These are phyloP conservation scores for Teleogryllus occipitalis DNA, from an alignment of 1,140 invertebrate species.

Conservation along the genomic window DNA sequence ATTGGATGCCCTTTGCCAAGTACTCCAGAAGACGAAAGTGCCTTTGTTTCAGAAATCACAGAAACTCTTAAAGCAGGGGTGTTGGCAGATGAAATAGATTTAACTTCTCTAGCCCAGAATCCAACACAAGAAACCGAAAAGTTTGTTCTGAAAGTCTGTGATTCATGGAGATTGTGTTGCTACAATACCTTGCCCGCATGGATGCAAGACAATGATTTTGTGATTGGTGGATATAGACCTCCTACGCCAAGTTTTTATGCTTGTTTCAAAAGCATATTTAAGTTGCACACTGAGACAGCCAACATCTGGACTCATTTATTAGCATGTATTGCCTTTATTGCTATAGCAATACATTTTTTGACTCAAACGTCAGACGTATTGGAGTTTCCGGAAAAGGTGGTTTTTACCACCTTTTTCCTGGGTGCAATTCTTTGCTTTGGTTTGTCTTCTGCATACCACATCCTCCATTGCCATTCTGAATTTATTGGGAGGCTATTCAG, in stretches of 20 bases:
- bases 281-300: background rate
- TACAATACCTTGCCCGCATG: background rate
- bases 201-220: background rate
- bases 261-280: background rate
- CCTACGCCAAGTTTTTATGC: background rate
- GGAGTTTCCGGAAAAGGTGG: conserved; percentile 76
- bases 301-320: background rate
- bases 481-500: conserved; percentile 94
- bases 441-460: conserved; percentile 96
- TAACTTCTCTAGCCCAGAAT: too few species aligned
- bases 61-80: too few species aligned
- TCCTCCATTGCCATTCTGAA: conserved; percentile 95
- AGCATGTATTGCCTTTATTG: conserved; percentile 40
- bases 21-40: too few species aligned
- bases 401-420: conserved; percentile 85
- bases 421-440: conserved; percentile 95
- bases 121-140: too few species aligned
- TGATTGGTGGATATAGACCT: background rate
- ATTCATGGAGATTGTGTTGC: background rate
- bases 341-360: conserved; percentile 75
- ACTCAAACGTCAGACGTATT: conserved; percentile 71
- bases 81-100: too few species aligned
- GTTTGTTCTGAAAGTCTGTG: too few species aligned
- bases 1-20: too few species aligned
- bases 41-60: too few species aligned